Evolutionary conservation across 2,797 vertebrate genomes (phyloP).

Genomic region (Acanthurus tractus): DNA sequence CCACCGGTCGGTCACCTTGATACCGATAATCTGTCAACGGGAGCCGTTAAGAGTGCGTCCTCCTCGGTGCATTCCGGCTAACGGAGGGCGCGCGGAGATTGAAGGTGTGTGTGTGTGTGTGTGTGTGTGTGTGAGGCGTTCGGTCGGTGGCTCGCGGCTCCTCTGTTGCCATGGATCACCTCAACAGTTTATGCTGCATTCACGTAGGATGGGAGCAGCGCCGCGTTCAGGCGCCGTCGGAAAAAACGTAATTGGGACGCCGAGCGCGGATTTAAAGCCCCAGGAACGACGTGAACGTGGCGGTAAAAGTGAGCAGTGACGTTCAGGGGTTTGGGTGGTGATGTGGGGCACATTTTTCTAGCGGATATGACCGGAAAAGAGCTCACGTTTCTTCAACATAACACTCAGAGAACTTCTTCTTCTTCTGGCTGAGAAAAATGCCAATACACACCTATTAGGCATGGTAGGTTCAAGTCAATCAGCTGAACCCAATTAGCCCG

Average conservation of each 20-base stretch:
- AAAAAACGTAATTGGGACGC: neutral
- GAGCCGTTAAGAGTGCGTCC: constrained; percentile 39
- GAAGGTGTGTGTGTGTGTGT: constrained; percentile 18
- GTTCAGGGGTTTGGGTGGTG: neutral
- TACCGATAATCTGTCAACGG: constrained; percentile 42
- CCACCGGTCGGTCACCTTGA: constrained; percentile 76
- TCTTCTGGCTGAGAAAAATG: no score
- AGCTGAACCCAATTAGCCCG: neutral
- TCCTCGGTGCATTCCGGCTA: constrained; percentile 51
- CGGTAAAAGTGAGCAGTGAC: neutral
- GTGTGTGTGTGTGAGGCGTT: constrained; percentile 38
- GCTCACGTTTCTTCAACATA: neutral
- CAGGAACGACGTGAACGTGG: neutral
- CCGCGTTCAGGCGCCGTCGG: constrained; percentile 64
- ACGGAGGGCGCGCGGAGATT: constrained; percentile 30
- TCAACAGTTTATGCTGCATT: constrained; percentile 84
- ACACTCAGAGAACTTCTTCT: no score
- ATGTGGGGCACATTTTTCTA: neutral
- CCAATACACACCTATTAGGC: neutral
- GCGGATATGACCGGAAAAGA: neutral
- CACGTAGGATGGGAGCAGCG: constrained; percentile 71
- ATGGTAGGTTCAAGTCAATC: constrained; percentile 7
- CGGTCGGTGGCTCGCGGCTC: constrained; percentile 79
- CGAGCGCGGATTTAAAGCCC: neutral
- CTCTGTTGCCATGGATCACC: constrained; percentile 89